phyloP scores from a whole-genome alignment of 2,888 invertebrate species.

The Azorinus chamasolen region DNA sequence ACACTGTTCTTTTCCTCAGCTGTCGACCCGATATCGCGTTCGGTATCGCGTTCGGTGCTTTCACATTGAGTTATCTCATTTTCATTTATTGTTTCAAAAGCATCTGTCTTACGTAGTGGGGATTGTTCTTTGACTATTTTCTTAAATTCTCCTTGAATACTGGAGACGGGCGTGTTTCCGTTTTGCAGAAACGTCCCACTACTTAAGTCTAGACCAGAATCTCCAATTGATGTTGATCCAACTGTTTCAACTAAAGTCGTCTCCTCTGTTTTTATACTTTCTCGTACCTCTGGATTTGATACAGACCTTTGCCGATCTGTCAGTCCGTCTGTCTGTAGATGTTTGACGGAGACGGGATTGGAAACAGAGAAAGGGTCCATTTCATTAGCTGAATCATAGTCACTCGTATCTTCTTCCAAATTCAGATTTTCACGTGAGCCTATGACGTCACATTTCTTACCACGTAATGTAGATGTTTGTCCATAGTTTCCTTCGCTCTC shows the following conservation, averaged over 20 bases:
- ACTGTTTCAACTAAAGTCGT: slow-evolving; percentile 33
- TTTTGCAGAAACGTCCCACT: neutral
- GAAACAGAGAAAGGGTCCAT: slow-evolving; percentile 79
- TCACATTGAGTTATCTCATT: neutral
- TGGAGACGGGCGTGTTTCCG: neutral
- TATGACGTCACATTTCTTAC: slow-evolving; percentile 80
- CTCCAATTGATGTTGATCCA: slow-evolving; percentile 63
- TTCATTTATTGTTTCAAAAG: neutral
- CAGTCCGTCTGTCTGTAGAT: slow-evolving; percentile 46
- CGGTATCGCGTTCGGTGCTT: neutral
- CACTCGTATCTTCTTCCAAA: slow-evolving; percentile 80
- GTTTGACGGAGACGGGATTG: slow-evolving; percentile 75
- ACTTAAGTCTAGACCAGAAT: slow-evolving; percentile 79
- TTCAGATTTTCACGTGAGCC: slow-evolving; percentile 74
- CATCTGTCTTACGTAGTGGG: neutral
- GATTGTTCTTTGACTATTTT: neutral
- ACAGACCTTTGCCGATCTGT: slow-evolving; percentile 58
- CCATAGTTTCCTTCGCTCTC: slow-evolving; percentile 50
- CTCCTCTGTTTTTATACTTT: slow-evolving; percentile 12
- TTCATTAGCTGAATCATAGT: slow-evolving; percentile 82
- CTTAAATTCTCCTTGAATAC: neutral
- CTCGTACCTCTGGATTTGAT: slow-evolving; percentile 73
- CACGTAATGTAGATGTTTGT: slow-evolving; percentile 42
- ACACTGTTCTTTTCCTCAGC: neutral
- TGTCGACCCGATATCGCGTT: slow-evolving; percentile 4